A percentile compares a stretch with the other conserved stretches of the same genome.
Evolutionary conservation across 2,797 vertebrate species (phyloP).

Genomic region (Falco cherrug): DNA sequence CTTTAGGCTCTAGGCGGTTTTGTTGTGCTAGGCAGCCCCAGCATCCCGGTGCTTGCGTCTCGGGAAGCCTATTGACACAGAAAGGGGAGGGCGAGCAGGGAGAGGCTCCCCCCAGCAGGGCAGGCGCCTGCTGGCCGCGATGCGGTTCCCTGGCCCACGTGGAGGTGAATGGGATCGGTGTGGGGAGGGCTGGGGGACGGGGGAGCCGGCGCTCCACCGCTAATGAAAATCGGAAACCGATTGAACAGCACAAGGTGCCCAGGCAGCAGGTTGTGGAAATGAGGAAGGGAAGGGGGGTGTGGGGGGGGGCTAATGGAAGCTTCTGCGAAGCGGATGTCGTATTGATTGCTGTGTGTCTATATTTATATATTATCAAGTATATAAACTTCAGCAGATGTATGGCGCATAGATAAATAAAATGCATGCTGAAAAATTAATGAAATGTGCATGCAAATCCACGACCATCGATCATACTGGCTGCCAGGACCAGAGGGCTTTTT

Average conservation of each 20-base stretch:
- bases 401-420: conserved; percentile 82
- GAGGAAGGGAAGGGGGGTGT: conserved; percentile 41
- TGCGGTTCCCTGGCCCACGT: not conserved
- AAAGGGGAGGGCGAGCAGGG: not conserved
- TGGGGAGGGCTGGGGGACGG: not conserved
- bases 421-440: conserved; percentile 83
- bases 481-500: conserved; percentile 71
- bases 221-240: conserved; percentile 83
- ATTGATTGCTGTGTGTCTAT: conserved; percentile 80
- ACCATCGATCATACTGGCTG: conserved; percentile 65
- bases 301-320: conserved; percentile 76
- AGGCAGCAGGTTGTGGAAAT: conserved; percentile 81
- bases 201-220: conserved; percentile 59
- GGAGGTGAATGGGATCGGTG: conserved; percentile 14
- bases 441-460: conserved; percentile 76
- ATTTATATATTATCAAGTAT: conserved; percentile 81
- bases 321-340: conserved; percentile 79
- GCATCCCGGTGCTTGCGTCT: not conserved
- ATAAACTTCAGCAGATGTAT: conserved; percentile 82
- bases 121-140: not conserved
- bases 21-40: not conserved
- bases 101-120: not conserved
- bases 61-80: not conserved
- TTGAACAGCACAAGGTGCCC: conserved; percentile 76
- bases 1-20: not conserved